Evolutionary conservation across 2,797 vertebrate genomes (phyloP).

Genomic region (Trichosurus vulpecula): DNA sequence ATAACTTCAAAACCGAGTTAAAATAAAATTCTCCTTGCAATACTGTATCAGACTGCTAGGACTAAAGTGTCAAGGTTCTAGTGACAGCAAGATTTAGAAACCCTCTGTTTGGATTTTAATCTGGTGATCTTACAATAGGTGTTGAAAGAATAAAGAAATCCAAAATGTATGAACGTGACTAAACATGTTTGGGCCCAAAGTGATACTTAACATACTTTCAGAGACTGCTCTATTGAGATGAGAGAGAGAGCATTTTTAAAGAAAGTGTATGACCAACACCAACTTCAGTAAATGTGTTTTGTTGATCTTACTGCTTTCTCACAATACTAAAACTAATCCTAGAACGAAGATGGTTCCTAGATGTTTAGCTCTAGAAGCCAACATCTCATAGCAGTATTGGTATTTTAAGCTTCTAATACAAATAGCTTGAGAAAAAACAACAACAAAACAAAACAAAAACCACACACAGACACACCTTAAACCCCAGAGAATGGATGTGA

Average conservation of each 20-base stretch:
- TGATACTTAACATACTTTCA: neutral
- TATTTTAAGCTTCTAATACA: slow-evolving; percentile 51
- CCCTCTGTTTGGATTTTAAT: slow-evolving; percentile 40
- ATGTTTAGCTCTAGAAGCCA: slow-evolving; percentile 31
- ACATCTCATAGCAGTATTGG: slow-evolving; percentile 23
- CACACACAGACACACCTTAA: slow-evolving; percentile 20
- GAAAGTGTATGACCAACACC: slow-evolving; percentile 40
- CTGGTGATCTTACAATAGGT: neutral
- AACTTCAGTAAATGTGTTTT: slow-evolving; percentile 32
- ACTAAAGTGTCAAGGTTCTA: slow-evolving; percentile 27
- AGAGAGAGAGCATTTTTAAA: slow-evolving; percentile 18
- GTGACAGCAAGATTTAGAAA: slow-evolving; percentile 33
- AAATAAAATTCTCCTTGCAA: slow-evolving; percentile 40
- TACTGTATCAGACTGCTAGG: neutral
- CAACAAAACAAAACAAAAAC: slow-evolving; percentile 51
- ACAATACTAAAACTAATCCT: slow-evolving; percentile 45
- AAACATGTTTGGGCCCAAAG: neutral
- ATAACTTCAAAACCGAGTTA: neutral
- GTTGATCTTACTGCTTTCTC: neutral
- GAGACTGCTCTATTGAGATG: neutral
- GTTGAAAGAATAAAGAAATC: slow-evolving; percentile 32
- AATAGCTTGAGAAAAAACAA: neutral
- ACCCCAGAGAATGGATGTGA: slow-evolving; percentile 64
- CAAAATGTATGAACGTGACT: neutral
- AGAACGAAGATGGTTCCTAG: slow-evolving; percentile 24